Evolutionary conservation across 2,113 vertebrate species (phyloP).

Genomic region (Sebastes schlegelii): DNA sequence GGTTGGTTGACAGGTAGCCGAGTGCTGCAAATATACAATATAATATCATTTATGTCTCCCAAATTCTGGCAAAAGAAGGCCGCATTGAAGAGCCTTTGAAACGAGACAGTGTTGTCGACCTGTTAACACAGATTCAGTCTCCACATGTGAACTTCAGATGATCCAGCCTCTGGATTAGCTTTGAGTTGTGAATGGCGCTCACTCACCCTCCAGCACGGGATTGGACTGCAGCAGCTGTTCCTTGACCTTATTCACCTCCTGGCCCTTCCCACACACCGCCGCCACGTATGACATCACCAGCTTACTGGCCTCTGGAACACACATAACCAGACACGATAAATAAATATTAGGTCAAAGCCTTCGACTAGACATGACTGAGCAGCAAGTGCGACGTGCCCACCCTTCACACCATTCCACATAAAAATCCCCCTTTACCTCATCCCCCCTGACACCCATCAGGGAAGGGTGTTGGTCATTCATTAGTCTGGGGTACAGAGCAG

Average conservation of each 20-base stretch:
- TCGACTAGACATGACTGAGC: conserved; percentile 48
- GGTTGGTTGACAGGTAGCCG: too few species aligned
- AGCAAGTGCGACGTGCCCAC: conserved; percentile 26
- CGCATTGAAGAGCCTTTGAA: not conserved
- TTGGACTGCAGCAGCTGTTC: conserved; percentile 99
- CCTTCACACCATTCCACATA: conserved; percentile 26
- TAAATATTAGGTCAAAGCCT: conserved; percentile 45
- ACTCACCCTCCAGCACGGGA: conserved; percentile 97
- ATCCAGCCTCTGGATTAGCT: conserved; percentile 1
- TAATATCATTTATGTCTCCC: not conserved
- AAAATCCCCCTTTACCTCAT: conserved; percentile 76
- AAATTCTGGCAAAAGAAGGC: not conserved
- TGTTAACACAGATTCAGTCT: not conserved
- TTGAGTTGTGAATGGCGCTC: not conserved
- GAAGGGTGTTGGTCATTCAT: conserved; percentile 45
- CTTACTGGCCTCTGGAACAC: conserved; percentile 95
- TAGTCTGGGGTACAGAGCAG: conserved; percentile 29
- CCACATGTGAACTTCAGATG: conserved; percentile 19
- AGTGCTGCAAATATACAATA: not conserved
- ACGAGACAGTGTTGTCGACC: not conserved
- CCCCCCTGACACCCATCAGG: conserved; percentile 50
- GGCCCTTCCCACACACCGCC: conserved; percentile 98
- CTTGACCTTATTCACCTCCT: conserved; percentile 99
- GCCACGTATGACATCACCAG: conserved; percentile 99
- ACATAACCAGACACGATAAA: conserved; percentile 40